phyloP scores from a whole-genome alignment of 2,888 invertebrate species.

The Scaptomyza cyrtandrae region DNA sequence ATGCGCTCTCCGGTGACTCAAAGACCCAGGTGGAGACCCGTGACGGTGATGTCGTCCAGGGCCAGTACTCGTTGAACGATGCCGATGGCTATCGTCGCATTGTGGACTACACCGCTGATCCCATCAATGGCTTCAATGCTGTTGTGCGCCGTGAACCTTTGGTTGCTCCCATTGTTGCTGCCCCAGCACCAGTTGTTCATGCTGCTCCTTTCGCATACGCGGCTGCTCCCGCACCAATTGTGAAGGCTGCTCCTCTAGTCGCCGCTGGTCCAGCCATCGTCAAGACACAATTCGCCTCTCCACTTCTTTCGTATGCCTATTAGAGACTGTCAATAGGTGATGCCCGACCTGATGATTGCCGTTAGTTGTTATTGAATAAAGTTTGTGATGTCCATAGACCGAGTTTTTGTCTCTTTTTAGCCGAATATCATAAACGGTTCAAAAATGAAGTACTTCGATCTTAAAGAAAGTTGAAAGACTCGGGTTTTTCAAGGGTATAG shows the following conservation, averaged over 20 bases:
- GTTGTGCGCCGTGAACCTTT: slow-evolving; percentile 83
- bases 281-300: slow-evolving; percentile 82
- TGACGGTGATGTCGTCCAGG: slow-evolving; percentile 84
- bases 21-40: slow-evolving; percentile 84
- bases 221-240: slow-evolving; percentile 66
- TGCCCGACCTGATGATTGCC: slow-evolving; percentile 72
- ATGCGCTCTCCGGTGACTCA: slow-evolving; percentile 84
- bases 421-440: not conserved
- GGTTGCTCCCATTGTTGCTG: slow-evolving; percentile 64
- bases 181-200: slow-evolving; percentile 53
- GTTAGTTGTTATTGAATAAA: slow-evolving; percentile 81
- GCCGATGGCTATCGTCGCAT: slow-evolving; percentile 84
- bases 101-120: slow-evolving; percentile 84
- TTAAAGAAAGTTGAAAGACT: not conserved
- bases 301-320: slow-evolving; percentile 82
- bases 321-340: slow-evolving; percentile 60
- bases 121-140: slow-evolving; percentile 84
- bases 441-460: not conserved
- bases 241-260: slow-evolving; percentile 64
- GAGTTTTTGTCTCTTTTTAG: not conserved
- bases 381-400: slow-evolving; percentile 67
- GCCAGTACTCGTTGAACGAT: slow-evolving; percentile 84
- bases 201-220: slow-evolving; percentile 57
- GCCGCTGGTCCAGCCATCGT: slow-evolving; percentile 79
- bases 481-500: too few relatives aligned